phyloP scores from a whole-genome alignment of 2,113 vertebrate species.

The Calonectris borealis region DNA sequence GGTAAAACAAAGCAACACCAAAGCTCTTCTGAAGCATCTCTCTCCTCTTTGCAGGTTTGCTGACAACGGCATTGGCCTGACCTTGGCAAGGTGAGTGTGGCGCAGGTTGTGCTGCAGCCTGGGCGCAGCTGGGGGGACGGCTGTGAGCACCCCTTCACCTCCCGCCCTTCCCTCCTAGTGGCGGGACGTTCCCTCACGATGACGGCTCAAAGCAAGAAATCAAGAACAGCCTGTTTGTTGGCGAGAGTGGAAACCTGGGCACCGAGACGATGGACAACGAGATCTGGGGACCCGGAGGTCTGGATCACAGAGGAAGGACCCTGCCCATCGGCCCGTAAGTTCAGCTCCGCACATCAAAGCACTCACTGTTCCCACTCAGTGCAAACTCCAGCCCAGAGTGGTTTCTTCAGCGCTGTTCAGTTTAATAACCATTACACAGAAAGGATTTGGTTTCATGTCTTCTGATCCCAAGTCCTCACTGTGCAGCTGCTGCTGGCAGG shows the following conservation, averaged over 20 bases:
- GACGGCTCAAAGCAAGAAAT: slow-evolving; percentile 94
- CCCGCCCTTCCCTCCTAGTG: slow-evolving; percentile 70
- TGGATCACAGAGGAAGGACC: slow-evolving; percentile 84
- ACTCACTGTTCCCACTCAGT: background rate
- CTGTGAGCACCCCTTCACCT: background rate
- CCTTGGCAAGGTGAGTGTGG: slow-evolving; percentile 87
- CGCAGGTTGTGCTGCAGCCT: background rate
- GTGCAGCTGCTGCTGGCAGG: slow-evolving; percentile 33
- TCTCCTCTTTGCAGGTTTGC: slow-evolving; percentile 84
- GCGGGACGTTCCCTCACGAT: slow-evolving; percentile 95
- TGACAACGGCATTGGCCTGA: slow-evolving; percentile 95
- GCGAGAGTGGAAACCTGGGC: slow-evolving; percentile 91
- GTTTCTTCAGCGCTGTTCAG: background rate
- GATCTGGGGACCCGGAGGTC: slow-evolving; percentile 89
- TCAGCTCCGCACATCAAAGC: background rate
- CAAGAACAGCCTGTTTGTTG: slow-evolving; percentile 95
- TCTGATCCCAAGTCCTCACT: background rate
- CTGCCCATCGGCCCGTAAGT: slow-evolving; percentile 91
- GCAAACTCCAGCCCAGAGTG: background rate
- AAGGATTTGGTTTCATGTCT: slow-evolving; percentile 13
- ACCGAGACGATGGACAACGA: slow-evolving; percentile 77
- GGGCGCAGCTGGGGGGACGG: background rate
- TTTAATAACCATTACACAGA: background rate
- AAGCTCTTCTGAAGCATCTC: background rate
- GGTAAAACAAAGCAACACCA: background rate